These are phyloP conservation scores for Pteropus alecto DNA, from an alignment of 2,113 vertebrate species.

Conservation along the genomic window DNA sequence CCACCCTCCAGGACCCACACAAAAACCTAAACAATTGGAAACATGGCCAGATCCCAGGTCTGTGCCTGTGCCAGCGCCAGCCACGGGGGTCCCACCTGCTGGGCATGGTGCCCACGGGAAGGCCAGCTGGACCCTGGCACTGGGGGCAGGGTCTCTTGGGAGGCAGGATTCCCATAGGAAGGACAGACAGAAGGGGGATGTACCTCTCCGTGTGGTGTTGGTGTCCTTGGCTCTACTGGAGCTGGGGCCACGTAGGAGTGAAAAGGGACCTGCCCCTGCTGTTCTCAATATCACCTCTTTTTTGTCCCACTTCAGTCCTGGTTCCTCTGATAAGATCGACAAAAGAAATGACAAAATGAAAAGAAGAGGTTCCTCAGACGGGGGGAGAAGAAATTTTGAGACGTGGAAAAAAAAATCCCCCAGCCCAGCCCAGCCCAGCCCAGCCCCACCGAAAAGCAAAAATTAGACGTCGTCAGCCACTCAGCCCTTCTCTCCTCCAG, in stretches of 20 bases:
- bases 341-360: slow-evolving; percentile 72
- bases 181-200: background rate
- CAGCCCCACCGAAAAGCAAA: slow-evolving; percentile 84
- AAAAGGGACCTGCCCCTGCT: background rate
- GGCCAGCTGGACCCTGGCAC: slow-evolving; percentile 68
- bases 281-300: slow-evolving; percentile 16
- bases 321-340: slow-evolving; percentile 95
- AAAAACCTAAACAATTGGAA: slow-evolving; percentile 72
- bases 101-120: slow-evolving; percentile 64
- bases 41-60: slow-evolving; percentile 67
- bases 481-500: slow-evolving; percentile 75
- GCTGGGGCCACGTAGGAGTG: background rate
- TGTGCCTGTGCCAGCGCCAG: slow-evolving; percentile 61
- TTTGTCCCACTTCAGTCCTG: slow-evolving; percentile 88
- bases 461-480: slow-evolving; percentile 85
- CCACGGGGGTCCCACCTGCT: slow-evolving; percentile 70
- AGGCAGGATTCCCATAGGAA: slow-evolving; percentile 26
- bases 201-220: background rate
- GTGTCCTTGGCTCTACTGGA: background rate
- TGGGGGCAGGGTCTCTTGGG: background rate
- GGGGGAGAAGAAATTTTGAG: slow-evolving; percentile 76
- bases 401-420: slow-evolving; percentile 76
- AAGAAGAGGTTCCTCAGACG: slow-evolving; percentile 75
- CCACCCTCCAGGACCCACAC: slow-evolving; percentile 57
- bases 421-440: slow-evolving; percentile 64